These are phyloP conservation scores for Dolichotis patagonum DNA, from an alignment of 2,113 vertebrate species.

Conservation along the genomic window DNA sequence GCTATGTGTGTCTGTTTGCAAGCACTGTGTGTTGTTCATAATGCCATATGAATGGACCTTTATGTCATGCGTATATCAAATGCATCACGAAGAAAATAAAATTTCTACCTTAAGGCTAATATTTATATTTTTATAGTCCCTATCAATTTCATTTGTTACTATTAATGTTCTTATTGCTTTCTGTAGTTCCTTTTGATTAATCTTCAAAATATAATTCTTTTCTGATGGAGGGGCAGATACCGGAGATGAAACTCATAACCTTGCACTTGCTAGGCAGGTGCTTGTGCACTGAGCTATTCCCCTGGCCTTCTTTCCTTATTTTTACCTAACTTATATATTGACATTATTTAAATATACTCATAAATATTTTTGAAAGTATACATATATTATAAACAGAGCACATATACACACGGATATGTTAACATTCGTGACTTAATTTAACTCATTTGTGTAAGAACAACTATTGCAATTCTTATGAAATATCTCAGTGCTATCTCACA, in stretches of 20 bases:
- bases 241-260: no score
- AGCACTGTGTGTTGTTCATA: background rate
- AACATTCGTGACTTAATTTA: constrained; percentile 9
- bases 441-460: background rate
- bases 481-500: background rate
- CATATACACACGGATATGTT: background rate
- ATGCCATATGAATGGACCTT: background rate
- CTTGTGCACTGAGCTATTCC: no score
- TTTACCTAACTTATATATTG: background rate
- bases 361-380: background rate
- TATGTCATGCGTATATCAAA: background rate
- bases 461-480: background rate
- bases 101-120: background rate
- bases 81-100: background rate
- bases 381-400: background rate
- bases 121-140: background rate
- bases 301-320: background rate
- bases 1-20: background rate
- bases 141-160: background rate
- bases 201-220: background rate
- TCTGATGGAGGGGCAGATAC: no score
- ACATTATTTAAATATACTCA: background rate
- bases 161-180: background rate
- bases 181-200: background rate
- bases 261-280: no score